A percentile compares a stretch with the other conserved stretches of the same genome.
These are phyloP conservation scores for Hypotaenidia philippensis DNA, from an alignment of 2,797 vertebrate species.

Conservation along the genomic window DNA sequence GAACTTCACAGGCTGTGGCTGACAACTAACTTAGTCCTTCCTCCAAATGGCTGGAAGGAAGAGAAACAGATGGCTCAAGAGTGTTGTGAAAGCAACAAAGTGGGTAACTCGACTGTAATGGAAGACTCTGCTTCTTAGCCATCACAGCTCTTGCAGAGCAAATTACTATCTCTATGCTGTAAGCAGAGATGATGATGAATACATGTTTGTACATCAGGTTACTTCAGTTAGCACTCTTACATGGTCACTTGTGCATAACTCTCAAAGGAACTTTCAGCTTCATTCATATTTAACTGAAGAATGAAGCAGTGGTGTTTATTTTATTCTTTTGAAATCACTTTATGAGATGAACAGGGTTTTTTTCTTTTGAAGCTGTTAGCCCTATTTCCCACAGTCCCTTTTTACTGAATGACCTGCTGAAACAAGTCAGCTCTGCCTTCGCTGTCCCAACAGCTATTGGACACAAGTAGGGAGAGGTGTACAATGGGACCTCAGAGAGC, in stretches of 20 bases:
- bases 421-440: not conserved
- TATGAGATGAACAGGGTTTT: not conserved
- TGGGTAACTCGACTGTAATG: not conserved
- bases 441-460: not conserved
- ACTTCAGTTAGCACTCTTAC: not conserved
- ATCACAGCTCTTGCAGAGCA: not conserved
- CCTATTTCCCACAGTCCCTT: not conserved
- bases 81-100: not conserved
- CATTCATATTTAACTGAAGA: not conserved
- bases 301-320: not conserved
- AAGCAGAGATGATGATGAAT: not conserved
- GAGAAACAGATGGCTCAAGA: not conserved
- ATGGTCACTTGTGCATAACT: rapidly evolving
- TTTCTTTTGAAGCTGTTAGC: not conserved
- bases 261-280: not conserved
- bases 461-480: too few species aligned
- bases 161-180: not conserved
- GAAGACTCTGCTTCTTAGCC: not conserved
- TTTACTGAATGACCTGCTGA: not conserved
- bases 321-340: not conserved
- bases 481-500: not conserved
- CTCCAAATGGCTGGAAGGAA: not conserved
- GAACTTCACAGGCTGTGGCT: not conserved
- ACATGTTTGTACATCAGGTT: not conserved
- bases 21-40: not conserved